Evolutionary conservation across 2,113 vertebrate genomes (phyloP).

Genomic region (Jacana jacana): DNA sequence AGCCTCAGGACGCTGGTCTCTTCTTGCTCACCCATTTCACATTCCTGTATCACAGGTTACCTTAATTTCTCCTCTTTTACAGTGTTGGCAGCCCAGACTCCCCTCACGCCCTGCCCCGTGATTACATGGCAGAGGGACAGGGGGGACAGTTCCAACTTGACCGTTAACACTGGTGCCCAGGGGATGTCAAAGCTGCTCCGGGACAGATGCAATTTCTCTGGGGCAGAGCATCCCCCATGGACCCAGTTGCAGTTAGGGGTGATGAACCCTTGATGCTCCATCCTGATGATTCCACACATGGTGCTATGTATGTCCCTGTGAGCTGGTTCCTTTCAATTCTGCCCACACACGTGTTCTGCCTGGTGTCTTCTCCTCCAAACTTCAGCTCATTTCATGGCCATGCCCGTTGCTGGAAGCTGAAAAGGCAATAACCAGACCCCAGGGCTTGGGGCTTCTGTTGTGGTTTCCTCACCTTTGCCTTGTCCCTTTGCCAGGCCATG

Average conservation of each 20-base stretch:
- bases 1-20: background rate
- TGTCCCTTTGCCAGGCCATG: background rate
- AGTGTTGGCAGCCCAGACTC: background rate
- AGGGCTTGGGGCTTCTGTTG: background rate
- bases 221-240: background rate
- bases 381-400: background rate
- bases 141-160: background rate
- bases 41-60: background rate
- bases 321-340: background rate
- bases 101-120: accelerated
- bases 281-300: background rate
- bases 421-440: background rate
- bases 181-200: background rate
- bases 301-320: accelerated
- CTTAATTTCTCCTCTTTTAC: background rate
- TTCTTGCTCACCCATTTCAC: background rate
- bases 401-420: background rate
- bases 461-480: background rate
- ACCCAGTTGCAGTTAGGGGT: accelerated
- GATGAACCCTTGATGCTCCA: background rate
- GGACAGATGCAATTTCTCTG: background rate
- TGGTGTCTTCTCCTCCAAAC: background rate
- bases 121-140: background rate
- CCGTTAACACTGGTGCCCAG: background rate
- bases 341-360: accelerated